Conservation (phyloP, 2,888 invertebrate genomes). For the Netelia virgata region DNA sequence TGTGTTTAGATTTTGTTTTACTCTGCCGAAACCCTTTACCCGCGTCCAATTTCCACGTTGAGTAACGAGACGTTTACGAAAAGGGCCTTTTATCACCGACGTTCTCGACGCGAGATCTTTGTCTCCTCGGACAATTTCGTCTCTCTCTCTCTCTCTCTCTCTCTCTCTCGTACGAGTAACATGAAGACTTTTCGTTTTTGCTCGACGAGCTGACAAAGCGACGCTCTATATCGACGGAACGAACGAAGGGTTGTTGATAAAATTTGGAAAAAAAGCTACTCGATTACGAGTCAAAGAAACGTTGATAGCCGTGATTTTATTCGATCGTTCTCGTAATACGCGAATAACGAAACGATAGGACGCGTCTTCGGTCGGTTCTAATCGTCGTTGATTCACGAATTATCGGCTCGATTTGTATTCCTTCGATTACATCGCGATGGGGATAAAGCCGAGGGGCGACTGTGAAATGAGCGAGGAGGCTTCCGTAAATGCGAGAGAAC, state of each 20-base stretch:
- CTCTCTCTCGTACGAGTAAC: not conserved
- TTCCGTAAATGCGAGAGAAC: not conserved
- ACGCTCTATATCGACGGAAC: not conserved
- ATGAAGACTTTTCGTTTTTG: constrained; percentile 12
- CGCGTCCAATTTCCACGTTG: constrained; percentile 56
- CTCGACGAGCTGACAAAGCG: not conserved
- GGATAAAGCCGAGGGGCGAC: not conserved
- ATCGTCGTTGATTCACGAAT: not conserved
- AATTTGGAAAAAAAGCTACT: no score
- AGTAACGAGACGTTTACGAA: not conserved
- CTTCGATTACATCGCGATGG: not conserved
- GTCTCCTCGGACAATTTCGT: not conserved
- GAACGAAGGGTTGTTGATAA: not conserved
- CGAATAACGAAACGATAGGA: not conserved
- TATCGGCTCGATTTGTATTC: not conserved
- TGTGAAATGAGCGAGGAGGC: not conserved
- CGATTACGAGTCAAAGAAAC: constrained; percentile 6
- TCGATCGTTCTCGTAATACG: no score
- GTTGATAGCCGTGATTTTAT: constrained; percentile 13
- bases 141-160: not conserved
- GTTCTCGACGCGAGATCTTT: constrained; percentile 19
- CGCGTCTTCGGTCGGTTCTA: not conserved
- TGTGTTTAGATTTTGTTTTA: constrained; percentile 34
- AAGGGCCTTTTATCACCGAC: constrained; percentile 20
- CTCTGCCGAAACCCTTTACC: constrained; percentile 35